Evolutionary conservation across 2,888 invertebrate genomes (phyloP).

Genomic region (Epinotia demarniana): DNA sequence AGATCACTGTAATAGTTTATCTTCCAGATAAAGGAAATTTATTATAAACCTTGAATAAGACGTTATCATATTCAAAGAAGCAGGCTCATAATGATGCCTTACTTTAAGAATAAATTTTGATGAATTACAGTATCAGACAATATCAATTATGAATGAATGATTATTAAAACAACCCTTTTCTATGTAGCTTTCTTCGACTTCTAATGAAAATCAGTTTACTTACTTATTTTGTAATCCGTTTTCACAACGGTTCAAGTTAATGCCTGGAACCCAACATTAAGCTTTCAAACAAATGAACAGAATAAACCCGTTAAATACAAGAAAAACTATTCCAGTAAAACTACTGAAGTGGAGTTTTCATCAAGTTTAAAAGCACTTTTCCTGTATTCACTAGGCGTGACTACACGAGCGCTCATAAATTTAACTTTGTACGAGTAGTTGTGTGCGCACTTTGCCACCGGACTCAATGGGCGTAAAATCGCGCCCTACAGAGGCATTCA

Average conservation of each 20-base stretch:
- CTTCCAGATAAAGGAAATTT: neutral
- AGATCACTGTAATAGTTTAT: no score
- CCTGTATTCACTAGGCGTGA: conserved; percentile 46
- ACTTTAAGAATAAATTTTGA: neutral
- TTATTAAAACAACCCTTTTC: no score
- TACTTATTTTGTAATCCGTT: neutral
- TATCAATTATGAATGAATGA: conserved; percentile 3
- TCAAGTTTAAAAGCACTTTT: conserved; percentile 50
- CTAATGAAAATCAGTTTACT: neutral
- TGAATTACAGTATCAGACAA: neutral
- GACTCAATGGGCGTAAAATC: conserved; percentile 31
- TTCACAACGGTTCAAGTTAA: neutral
- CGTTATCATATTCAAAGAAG: neutral
- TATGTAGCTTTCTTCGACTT: no score
- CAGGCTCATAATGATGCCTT: neutral
- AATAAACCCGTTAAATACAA: conserved; percentile 1
- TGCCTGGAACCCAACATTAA: neutral
- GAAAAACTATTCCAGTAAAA: conserved; percentile 33
- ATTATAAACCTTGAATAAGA: neutral
- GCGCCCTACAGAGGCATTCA: neutral
- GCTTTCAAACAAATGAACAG: neutral
- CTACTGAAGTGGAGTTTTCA: conserved; percentile 47
- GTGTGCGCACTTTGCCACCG: conserved; percentile 5
- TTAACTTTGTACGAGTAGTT: conserved; percentile 26
- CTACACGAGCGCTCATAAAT: conserved; percentile 45